phyloP scores from a whole-genome alignment of 2,113 vertebrate species.

The Galemys pyrenaicus region DNA sequence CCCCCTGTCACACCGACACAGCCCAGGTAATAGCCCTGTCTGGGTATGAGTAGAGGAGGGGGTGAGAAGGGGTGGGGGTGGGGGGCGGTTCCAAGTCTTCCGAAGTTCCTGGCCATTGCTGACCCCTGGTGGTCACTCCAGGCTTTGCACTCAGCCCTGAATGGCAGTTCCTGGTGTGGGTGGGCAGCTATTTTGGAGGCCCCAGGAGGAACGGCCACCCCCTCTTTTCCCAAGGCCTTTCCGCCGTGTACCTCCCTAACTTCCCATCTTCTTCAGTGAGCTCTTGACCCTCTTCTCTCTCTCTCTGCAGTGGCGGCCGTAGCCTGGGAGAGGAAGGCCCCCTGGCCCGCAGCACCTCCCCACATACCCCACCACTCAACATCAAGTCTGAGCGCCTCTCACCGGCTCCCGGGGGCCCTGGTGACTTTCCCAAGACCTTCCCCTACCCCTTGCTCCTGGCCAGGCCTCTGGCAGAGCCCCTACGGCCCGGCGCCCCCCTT shows the following conservation, averaged over 20 bases:
- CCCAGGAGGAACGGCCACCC: neutral
- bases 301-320: slow-evolving; percentile 69
- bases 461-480: slow-evolving; percentile 81
- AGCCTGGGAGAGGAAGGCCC: slow-evolving; percentile 79
- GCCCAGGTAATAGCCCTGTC: slow-evolving; percentile 30
- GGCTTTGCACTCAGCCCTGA: neutral
- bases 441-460: slow-evolving; percentile 76
- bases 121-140: neutral
- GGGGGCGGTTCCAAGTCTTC: neutral
- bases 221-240: slow-evolving; percentile 41
- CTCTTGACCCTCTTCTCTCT: neutral
- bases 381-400: slow-evolving; percentile 95
- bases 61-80: no score
- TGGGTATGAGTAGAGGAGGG: no score
- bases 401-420: slow-evolving; percentile 86
- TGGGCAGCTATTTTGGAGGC: neutral
- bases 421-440: slow-evolving; percentile 87
- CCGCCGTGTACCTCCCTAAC: neutral
- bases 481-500: slow-evolving; percentile 63
- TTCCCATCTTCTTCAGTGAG: neutral
- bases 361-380: slow-evolving; percentile 85
- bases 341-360: slow-evolving; percentile 72
- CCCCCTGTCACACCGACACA: neutral
- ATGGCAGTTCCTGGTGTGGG: neutral
- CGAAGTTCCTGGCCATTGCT: neutral